These are phyloP conservation scores for Chrysochloris asiatica DNA, from an alignment of 2,113 vertebrate genomes.

Conservation along the genomic window DNA sequence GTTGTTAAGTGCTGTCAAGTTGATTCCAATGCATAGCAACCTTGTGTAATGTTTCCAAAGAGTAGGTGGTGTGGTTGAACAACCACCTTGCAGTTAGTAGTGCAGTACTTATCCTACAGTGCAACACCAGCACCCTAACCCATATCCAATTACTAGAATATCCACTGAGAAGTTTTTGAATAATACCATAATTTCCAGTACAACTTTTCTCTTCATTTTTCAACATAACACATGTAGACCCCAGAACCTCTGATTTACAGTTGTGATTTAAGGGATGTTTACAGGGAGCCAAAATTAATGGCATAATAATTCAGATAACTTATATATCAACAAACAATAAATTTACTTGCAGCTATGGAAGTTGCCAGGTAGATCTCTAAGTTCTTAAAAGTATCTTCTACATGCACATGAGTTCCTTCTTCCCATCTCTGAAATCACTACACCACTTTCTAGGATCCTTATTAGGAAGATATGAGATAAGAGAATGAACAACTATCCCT, in stretches of 20 bases:
- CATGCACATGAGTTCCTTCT: not conserved
- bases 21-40: no score
- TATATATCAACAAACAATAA: not conserved
- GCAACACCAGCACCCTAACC: no score
- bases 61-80: no score
- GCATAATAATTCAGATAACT: conserved; percentile 37
- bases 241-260: not conserved
- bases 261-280: not conserved
- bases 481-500: fast-evolving
- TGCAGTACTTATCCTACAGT: no score
- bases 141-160: conserved; percentile 1
- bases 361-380: not conserved
- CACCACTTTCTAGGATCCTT: not conserved
- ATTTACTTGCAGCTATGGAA: not conserved
- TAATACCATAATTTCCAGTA: not conserved
- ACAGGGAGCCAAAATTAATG: not conserved
- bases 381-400: not conserved
- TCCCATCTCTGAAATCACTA: not conserved
- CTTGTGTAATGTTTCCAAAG: no score
- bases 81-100: no score
- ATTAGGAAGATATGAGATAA: not conserved
- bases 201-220: conserved; percentile 11
- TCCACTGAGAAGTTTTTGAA: not conserved
- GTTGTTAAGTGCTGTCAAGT: no score
- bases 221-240: not conserved